Base-by-base conservation (phyloP, 1,140 invertebrate genomes). In the Chironomus tepperi region DNA sequence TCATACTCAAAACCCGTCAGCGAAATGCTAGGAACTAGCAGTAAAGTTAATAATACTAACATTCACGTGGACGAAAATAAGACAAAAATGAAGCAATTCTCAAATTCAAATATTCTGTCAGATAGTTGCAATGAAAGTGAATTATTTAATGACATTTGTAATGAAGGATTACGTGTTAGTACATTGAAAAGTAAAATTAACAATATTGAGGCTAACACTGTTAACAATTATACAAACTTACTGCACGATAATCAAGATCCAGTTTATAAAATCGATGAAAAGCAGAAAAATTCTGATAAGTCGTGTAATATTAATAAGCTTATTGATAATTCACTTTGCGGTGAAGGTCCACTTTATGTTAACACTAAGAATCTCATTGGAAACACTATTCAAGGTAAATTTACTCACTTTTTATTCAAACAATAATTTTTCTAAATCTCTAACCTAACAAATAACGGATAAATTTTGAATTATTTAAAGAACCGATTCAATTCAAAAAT, bases 1-100 rank as follows among this genome's bases (percentile, higher is more conserved):
- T 79, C 85, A 1, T 77, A 79, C 80, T 81, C 87, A 74, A 73
- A 86, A 78, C 82, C 83, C 75, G 77, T 80, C 42, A 81, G 84
- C 77, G 83, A 88, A 82, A 86, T 82, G 81, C 87, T 83, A 57
- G 85, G 84, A 72, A 86, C 86, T 12, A 87, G 80, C 72, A 87
- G 88, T 5, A 92, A 92, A 82, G 88, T 92, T 0, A 92, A 92
- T 77, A 92, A 91, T 77, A 92, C 89, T 1, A 93, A 92, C 82
- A 87, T 92, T 75, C 89, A 91, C 77, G 87, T 91, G 0, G 89
- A 91, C 77, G 83, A 85, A 43, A 87, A 83, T 73, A 86, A 85
- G 10, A 80, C 83, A 0, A 87, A 87, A 75, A 83, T 83, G 73
- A 83, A 83, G 64, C 77, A 79, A 73, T 81, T 42, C 79, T 79